These are phyloP conservation scores for Sebastes itinus DNA, from an alignment of 2,797 vertebrate species.

Conservation along the genomic window DNA sequence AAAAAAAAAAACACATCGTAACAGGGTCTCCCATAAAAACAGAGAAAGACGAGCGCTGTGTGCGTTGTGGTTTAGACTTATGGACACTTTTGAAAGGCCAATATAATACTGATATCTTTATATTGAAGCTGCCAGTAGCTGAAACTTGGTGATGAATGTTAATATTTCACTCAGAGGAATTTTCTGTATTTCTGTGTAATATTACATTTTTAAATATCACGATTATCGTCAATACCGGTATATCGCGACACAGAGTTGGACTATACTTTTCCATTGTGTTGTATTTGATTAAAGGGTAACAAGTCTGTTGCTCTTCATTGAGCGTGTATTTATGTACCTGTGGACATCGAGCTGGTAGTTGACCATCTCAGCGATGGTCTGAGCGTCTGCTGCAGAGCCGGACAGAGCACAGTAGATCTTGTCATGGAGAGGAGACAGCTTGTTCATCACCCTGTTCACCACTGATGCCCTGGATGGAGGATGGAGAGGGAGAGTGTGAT, in stretches of 20 bases:
- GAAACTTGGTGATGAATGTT: background rate
- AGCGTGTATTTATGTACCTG: conserved; percentile 75
- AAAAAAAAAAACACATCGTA: background rate
- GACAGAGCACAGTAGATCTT: conserved; percentile 91
- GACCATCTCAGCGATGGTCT: conserved; percentile 87
- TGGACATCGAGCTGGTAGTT: conserved; percentile 90
- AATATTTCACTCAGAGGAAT: background rate
- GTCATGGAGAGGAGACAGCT: conserved; percentile 83
- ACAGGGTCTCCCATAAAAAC: background rate
- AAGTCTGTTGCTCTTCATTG: background rate
- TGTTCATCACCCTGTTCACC: conserved; percentile 91
- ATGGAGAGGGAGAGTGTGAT: background rate
- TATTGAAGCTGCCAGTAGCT: background rate
- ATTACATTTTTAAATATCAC: no score
- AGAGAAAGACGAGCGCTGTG: background rate
- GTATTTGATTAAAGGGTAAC: background rate
- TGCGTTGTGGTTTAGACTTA: background rate
- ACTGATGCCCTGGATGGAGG: conserved; percentile 71
- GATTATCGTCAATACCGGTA: no score
- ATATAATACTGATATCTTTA: background rate
- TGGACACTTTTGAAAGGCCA: background rate
- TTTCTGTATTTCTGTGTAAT: no score
- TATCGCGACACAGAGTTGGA: background rate
- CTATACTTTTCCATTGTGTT: background rate
- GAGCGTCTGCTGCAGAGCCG: conserved; percentile 90